A percentile compares a stretch with the other conserved stretches of the same genome.
Evolutionary conservation across 2,797 vertebrate genomes (phyloP).

Genomic region (Micropoecilia bifurca): DNA sequence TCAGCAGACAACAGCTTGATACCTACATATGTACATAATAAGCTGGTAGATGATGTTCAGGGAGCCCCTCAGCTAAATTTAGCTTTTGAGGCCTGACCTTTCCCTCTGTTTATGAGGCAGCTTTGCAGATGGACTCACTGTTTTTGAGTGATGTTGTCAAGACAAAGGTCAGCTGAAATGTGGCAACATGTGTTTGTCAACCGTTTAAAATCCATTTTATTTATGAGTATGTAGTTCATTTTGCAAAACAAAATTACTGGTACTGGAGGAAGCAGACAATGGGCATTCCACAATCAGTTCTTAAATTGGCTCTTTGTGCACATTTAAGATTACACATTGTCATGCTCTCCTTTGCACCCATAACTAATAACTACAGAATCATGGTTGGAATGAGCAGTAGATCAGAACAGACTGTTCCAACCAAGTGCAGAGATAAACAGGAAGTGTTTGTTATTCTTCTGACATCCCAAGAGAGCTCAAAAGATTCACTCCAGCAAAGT

Average conservation of each 20-base stretch:
- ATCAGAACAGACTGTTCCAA: conserved; percentile 60
- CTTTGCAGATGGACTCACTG: conserved; percentile 39
- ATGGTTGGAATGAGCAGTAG: conserved; percentile 38
- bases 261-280: not conserved
- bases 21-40: conserved; percentile 17
- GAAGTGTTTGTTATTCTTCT: conserved; percentile 74
- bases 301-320: not conserved
- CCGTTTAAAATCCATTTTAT: not conserved
- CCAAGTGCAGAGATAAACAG: conserved; percentile 73
- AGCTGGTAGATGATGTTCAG: conserved; percentile 30
- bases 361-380: conserved; percentile 19
- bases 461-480: conserved; percentile 49
- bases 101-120: conserved; percentile 47
- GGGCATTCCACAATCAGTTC: not conserved
- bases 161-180: conserved; percentile 32
- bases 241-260: not conserved
- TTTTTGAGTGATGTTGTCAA: conserved; percentile 43
- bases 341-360: conserved; percentile 5
- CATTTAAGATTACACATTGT: not conserved
- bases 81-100: conserved; percentile 39
- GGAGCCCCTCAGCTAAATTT: conserved; percentile 22
- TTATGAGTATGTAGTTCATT: not conserved
- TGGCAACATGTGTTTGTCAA: conserved; percentile 3
- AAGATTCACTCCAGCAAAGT: conserved; percentile 35
- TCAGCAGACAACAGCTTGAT: conserved; percentile 6